Evolutionary conservation across 2,113 vertebrate species (phyloP).

Genomic region (Cranoglanis bouderius): DNA sequence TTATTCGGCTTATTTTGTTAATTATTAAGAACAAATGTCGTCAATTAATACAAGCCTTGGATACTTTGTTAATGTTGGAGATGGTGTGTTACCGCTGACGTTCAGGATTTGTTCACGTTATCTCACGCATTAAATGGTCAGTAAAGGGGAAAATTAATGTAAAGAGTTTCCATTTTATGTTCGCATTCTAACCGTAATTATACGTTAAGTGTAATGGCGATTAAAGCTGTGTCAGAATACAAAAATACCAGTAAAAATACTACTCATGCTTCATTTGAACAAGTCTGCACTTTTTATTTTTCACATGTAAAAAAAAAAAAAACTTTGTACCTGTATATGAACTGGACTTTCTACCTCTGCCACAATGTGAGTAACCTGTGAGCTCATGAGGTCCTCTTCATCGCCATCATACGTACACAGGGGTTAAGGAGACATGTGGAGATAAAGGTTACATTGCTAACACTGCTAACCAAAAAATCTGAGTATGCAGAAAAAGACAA

Average conservation of each 20-base stretch:
- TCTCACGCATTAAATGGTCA: not conserved
- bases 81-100: not conserved
- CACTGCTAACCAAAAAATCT: not conserved
- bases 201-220: not conserved
- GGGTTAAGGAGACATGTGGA: constrained; percentile 61
- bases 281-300: too few species aligned
- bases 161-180: not conserved
- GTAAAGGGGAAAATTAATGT: not conserved
- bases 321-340: constrained; percentile 62
- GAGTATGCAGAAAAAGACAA: not conserved
- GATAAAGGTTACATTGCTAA: too few species aligned
- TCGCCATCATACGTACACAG: constrained; percentile 73
- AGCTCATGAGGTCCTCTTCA: constrained; percentile 72
- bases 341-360: constrained; percentile 67
- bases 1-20: too few species aligned
- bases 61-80: too few species aligned
- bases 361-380: constrained; percentile 73
- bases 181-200: not conserved
- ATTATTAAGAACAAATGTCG: too few species aligned
- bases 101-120: not conserved
- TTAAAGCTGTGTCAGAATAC: not conserved
- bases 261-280: too few species aligned
- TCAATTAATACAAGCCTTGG: too few species aligned
- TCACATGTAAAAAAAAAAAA: not conserved
- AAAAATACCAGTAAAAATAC: too few species aligned